Evolutionary conservation across 2,888 invertebrate genomes (phyloP).

Genomic region (Rhopalosiphum nymphaeae): DNA sequence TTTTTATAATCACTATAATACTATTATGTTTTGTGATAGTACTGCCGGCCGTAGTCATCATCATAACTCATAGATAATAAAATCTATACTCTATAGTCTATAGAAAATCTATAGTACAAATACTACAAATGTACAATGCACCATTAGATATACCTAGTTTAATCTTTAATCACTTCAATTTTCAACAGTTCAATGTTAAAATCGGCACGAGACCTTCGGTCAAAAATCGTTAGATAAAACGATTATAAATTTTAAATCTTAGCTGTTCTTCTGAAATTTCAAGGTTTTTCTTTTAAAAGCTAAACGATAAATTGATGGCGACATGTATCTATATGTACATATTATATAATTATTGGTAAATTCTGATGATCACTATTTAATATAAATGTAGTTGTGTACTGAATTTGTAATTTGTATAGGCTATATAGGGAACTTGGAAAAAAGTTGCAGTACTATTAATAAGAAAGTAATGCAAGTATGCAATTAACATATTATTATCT

Average conservation of each 20-base stretch:
- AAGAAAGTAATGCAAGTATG: too few species aligned
- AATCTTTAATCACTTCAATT: too few species aligned
- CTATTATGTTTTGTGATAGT: background rate
- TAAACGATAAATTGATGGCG: background rate
- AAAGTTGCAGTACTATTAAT: too few species aligned
- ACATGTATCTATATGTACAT: background rate
- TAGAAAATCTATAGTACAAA: background rate
- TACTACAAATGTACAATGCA: too few species aligned
- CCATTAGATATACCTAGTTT: background rate
- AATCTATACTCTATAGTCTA: background rate
- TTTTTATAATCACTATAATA: background rate
- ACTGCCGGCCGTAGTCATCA: background rate
- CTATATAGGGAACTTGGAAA: too few species aligned
- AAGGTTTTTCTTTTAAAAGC: background rate
- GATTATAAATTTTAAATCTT: background rate
- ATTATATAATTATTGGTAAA: background rate
- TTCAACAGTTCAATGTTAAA: background rate
- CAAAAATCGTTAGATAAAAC: background rate
- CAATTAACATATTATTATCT: too few species aligned
- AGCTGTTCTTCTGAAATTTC: background rate
- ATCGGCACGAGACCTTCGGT: background rate
- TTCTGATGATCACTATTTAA: too few species aligned
- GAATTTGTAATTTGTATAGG: too few species aligned
- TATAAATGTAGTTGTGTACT: too few species aligned
- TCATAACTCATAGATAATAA: background rate